These are phyloP conservation scores for Volucella inanis DNA, from an alignment of 2,888 invertebrate species.

Conservation along the genomic window DNA sequence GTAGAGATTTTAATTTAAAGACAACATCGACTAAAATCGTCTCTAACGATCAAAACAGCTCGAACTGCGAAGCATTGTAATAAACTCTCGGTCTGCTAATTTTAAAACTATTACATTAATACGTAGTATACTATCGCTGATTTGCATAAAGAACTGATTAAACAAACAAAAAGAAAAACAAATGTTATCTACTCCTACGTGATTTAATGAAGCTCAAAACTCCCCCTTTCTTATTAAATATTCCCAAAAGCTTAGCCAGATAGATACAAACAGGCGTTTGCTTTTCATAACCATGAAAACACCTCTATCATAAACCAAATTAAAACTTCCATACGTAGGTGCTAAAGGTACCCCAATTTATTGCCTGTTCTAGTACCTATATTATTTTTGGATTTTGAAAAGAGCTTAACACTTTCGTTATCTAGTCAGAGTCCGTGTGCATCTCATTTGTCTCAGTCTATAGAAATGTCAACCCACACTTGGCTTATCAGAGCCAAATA, in stretches of 20 bases:
- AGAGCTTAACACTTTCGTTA: conserved; percentile 12
- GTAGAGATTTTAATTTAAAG: not conserved
- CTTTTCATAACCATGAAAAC: not conserved
- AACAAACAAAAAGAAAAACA: not conserved
- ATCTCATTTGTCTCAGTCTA: not conserved
- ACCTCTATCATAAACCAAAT: not conserved
- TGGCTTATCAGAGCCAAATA: conserved; percentile 27
- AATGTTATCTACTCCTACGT: conserved; percentile 40
- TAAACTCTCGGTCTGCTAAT: not conserved
- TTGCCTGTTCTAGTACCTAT: not conserved
- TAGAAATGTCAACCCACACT: conserved; percentile 22
- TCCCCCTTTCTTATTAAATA: conserved; percentile 2
- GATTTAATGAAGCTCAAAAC: conserved; percentile 37
- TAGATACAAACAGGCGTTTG: not conserved
- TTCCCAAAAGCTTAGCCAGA: not conserved
- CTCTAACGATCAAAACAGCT: too few relatives aligned
- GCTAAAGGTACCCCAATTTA: conserved; percentile 7
- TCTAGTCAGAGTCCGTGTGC: conserved; percentile 9
- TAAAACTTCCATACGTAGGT: not conserved
- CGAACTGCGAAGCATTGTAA: not conserved
- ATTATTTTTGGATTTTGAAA: not conserved
- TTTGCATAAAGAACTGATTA: conserved; percentile 45
- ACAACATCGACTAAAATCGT: not conserved
- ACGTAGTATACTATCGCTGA: not conserved
- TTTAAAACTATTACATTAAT: not conserved